Percentiles rank a stretch among this genome's conserved stretches.
Evolutionary conservation across 1,140 invertebrate species (phyloP).

Genomic region (Zaprionus camerounensis): DNA sequence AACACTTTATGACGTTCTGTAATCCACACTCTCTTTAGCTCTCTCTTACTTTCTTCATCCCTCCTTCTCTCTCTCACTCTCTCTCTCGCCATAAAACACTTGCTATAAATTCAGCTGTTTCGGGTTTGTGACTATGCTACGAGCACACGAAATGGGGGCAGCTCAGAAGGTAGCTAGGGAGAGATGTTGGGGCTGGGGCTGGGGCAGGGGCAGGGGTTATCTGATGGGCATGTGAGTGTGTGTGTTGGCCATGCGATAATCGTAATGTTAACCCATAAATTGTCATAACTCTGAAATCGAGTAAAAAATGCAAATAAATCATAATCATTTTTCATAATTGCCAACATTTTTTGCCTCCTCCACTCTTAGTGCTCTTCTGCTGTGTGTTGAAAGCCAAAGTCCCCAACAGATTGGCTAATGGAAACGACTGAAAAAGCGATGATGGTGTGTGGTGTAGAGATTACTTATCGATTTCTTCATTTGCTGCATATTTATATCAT

Average conservation of each 20-base stretch:
- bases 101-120: constrained; percentile 53
- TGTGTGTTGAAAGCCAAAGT: no score
- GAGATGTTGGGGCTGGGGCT: no score
- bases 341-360: constrained; percentile 4
- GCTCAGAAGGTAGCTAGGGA: no score
- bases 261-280: constrained; percentile 44
- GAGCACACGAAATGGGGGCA: background rate
- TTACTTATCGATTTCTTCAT: constrained; percentile 8
- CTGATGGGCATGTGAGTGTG: constrained; percentile 1
- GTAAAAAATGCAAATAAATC: constrained; percentile 36
- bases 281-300: constrained; percentile 15
- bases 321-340: constrained; percentile 42
- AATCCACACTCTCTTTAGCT: background rate
- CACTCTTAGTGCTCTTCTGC: background rate
- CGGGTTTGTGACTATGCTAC: constrained; percentile 63
- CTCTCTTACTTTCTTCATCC: background rate
- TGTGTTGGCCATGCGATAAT: constrained; percentile 31
- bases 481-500: background rate
- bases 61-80: background rate
- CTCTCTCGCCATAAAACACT: constrained; percentile 47
- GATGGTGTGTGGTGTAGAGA: background rate
- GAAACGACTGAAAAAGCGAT: background rate
- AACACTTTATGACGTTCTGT: background rate
- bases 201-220: background rate
- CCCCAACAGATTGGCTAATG: constrained; percentile 5